phyloP scores from a whole-genome alignment of 1,140 invertebrate species.

The Cherax quadricarinatus region DNA sequence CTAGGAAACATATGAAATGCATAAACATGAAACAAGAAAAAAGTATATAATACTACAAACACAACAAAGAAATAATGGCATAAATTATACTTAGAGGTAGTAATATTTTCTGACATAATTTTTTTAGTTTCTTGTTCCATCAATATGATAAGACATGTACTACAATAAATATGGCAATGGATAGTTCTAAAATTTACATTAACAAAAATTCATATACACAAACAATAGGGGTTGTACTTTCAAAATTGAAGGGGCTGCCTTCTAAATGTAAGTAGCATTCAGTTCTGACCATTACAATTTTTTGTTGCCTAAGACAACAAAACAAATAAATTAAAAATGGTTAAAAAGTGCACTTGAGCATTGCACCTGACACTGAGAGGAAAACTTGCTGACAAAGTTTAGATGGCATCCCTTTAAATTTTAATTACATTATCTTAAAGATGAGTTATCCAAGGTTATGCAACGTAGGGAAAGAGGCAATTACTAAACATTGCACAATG shows the following conservation, averaged over 20 bases:
- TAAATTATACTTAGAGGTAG: constrained; percentile 34
- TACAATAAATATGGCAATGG: constrained; percentile 20
- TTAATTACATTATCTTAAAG: neutral
- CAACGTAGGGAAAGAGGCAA: neutral
- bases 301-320: neutral
- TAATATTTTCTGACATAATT: neutral
- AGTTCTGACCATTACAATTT: neutral
- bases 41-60: neutral
- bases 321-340: neutral
- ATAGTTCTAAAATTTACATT: constrained; percentile 16
- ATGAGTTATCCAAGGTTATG: neutral
- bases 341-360: neutral
- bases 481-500: neutral
- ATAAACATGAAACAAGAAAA: neutral
- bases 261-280: neutral
- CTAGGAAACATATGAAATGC: neutral
- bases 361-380: neutral
- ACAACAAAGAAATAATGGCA: constrained; percentile 12
- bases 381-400: neutral
- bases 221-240: neutral
- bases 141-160: neutral
- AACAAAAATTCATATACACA: neutral
- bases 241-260: neutral
- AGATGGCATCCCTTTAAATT: constrained; percentile 18
- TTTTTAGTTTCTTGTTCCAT: neutral